Conservation (phyloP, 35 echinoderm and acorn worm genomes). For the Ophiothrix spiculata region DNA sequence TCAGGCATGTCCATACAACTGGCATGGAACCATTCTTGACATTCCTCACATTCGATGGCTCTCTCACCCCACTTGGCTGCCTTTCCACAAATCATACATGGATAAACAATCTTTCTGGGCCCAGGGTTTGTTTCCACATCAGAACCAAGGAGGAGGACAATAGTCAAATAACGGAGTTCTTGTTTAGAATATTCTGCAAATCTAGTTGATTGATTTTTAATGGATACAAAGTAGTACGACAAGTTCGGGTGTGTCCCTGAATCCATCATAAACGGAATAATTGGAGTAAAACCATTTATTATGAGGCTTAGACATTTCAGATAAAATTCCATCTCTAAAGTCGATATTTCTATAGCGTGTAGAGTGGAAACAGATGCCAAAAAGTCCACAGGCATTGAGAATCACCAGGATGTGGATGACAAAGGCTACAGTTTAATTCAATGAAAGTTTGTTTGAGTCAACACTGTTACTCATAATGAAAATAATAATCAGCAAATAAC, state of each 20-base stretch:
- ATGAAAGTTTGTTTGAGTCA: too few species aligned
- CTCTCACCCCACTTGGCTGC: constrained; percentile 24
- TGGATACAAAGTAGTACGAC: constrained; percentile 22
- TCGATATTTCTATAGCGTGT: too few species aligned
- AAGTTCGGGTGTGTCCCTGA: constrained; percentile 34
- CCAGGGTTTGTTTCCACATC: constrained; percentile 41
- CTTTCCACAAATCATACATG: constrained; percentile 17
- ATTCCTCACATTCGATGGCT: neutral
- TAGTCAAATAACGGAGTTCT: constrained; percentile 15
- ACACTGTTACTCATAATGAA: too few species aligned
- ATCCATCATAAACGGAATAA: too few species aligned
- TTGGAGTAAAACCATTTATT: too few species aligned
- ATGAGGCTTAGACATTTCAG: too few species aligned
- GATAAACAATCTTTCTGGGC: constrained; percentile 25
- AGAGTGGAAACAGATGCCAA: too few species aligned
- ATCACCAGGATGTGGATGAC: too few species aligned
- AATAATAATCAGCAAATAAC: too few species aligned
- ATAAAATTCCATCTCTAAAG: too few species aligned
- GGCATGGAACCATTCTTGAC: neutral
- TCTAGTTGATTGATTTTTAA: neutral
- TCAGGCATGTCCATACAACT: constrained; percentile 9
- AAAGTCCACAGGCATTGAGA: too few species aligned
- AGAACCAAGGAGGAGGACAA: constrained; percentile 22
- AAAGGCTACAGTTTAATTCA: too few species aligned
- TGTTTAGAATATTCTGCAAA: neutral